Conservation (phyloP, 2,888 invertebrate species). For the Habroteleia sp. region DNA sequence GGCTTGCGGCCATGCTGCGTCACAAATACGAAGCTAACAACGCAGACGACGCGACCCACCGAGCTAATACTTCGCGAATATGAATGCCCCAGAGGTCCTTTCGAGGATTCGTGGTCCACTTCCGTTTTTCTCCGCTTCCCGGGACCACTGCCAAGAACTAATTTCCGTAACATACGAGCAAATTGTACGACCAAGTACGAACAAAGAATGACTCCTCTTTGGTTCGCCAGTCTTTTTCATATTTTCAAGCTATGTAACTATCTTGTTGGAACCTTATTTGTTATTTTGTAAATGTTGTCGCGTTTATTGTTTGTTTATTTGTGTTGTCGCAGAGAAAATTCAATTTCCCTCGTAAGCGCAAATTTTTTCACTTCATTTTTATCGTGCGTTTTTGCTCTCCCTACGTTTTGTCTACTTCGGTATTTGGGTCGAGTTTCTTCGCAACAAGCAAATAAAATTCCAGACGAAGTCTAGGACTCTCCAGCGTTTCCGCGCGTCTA, state of each 20-base stretch:
- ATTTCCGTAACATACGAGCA: conserved; percentile 67
- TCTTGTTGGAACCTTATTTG: no score
- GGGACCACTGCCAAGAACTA: conserved; percentile 70
- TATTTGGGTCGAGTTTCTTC: conserved; percentile 69
- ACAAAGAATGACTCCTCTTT: conserved; percentile 8
- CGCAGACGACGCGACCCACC: conserved; percentile 54
- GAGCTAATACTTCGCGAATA: conserved; percentile 61
- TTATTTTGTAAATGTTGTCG: no score
- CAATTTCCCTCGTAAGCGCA: conserved; percentile 18
- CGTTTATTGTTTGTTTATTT: no score
- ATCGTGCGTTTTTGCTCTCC: conserved; percentile 31
- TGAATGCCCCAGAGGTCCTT: conserved; percentile 35
- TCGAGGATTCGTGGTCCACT: conserved; percentile 50
- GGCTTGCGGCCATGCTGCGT: conserved; percentile 73
- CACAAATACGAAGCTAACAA: conserved; percentile 73
- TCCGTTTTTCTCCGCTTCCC: conserved; percentile 58
- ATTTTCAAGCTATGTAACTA: no score
- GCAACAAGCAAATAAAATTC: conserved; percentile 49
- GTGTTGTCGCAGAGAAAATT: conserved; percentile 7
- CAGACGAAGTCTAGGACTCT: conserved; percentile 45
- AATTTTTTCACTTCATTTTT: conserved; percentile 26
- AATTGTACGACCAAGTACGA: conserved; percentile 40
- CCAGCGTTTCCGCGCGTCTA: conserved; percentile 16
- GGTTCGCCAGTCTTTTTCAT: no score
- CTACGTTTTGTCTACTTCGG: conserved; percentile 45